Evolutionary conservation across 1,140 invertebrate species (phyloP).

Genomic region (Periplaneta americana): DNA sequence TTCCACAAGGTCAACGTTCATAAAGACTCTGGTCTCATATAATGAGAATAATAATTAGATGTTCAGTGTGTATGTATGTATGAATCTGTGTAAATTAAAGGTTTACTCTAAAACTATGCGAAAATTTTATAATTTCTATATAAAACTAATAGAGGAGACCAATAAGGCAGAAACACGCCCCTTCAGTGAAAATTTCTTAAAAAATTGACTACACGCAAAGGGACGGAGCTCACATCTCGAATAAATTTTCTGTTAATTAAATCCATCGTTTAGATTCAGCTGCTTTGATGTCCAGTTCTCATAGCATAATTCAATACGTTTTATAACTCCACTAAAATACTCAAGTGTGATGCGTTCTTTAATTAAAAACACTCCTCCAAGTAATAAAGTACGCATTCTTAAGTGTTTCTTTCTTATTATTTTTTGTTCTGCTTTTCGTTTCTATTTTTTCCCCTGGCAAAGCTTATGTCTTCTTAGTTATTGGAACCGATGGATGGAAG

Average conservation of each 20-base stretch:
- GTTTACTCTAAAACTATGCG: too few species aligned
- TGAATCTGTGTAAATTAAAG: too few species aligned
- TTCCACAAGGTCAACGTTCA: too few species aligned
- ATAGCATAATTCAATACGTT: not conserved
- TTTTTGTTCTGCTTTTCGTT: too few species aligned
- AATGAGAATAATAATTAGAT: too few species aligned
- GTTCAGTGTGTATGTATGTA: too few species aligned
- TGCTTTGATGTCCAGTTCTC: not conserved
- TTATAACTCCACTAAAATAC: conserved; percentile 6
- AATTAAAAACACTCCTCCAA: conserved; percentile 7
- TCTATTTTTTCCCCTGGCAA: not conserved
- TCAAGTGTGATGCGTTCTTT: not conserved
- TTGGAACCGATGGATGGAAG: not conserved
- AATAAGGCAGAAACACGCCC: not conserved
- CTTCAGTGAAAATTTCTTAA: not conserved
- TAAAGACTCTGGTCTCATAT: too few species aligned
- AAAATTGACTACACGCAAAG: not conserved
- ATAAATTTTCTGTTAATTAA: conserved; percentile 5
- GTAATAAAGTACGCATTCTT: not conserved
- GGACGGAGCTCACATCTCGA: not conserved
- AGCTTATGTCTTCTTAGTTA: not conserved
- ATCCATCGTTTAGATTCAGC: not conserved
- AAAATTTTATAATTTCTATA: too few species aligned
- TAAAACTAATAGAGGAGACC: not conserved
- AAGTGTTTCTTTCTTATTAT: not conserved